Conservation (phyloP, 2,888 invertebrate genomes). For the Leptinotarsa tumamoca region DNA sequence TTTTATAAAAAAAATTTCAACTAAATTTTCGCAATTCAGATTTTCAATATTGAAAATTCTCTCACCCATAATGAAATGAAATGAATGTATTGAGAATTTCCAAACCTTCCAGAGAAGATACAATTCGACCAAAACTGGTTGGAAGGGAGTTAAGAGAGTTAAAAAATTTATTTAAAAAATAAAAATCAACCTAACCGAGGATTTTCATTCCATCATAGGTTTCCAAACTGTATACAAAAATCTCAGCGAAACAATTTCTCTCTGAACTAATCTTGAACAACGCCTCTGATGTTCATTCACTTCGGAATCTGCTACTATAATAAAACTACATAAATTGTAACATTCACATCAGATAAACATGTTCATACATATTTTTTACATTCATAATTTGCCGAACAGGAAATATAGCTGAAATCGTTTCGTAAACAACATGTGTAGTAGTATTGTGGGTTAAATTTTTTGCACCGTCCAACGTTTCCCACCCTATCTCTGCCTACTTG, state of each 20-base stretch:
- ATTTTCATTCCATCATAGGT: too few species aligned
- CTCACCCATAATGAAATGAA: too few species aligned
- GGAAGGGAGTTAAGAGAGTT: too few species aligned
- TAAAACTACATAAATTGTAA: constrained; percentile 13
- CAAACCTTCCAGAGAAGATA: too few species aligned
- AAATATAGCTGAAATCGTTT: constrained; percentile 45
- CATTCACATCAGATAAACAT: constrained; percentile 21
- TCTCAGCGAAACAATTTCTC: background rate
- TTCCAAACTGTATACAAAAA: background rate
- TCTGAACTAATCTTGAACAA: background rate
- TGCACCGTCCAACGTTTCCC: constrained; percentile 33
- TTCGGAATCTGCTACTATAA: background rate
- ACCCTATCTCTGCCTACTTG: constrained; percentile 4
- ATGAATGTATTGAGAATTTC: too few species aligned
- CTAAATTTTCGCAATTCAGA: too few species aligned
- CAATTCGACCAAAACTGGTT: too few species aligned
- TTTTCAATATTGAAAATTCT: too few species aligned
- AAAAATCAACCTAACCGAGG: background rate
- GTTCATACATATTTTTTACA: constrained; percentile 25
- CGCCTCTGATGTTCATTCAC: constrained; percentile 7
- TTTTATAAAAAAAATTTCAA: too few species aligned
- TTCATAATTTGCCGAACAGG: constrained; percentile 39
- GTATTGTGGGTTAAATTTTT: constrained; percentile 49
- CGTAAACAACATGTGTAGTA: constrained; percentile 51
- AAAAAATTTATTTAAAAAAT: background rate